A percentile compares a stretch with the other conserved stretches of the same genome.
These are phyloP conservation scores for Gymnocheta viridis DNA, from an alignment of 2,888 invertebrate species.

Conservation along the genomic window DNA sequence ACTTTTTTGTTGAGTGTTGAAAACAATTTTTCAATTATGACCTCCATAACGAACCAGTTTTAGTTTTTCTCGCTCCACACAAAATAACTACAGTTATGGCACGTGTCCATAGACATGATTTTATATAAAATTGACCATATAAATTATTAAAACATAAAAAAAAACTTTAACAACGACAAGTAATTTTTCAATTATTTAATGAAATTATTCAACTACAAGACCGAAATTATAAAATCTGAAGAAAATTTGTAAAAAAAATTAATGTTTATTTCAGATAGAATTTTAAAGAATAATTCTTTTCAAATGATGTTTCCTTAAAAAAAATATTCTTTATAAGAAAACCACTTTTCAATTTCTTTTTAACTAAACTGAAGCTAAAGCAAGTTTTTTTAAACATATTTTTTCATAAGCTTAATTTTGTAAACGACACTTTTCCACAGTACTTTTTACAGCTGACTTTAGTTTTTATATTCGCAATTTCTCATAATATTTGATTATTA, in stretches of 20 bases:
- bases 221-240: neutral
- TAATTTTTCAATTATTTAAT: constrained; percentile 66
- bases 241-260: too few relatives aligned
- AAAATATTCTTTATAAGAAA: too few relatives aligned
- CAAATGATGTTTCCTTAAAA: too few relatives aligned
- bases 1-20: constrained; percentile 64
- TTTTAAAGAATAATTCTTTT: too few relatives aligned
- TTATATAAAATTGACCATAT: constrained; percentile 54
- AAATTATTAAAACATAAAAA: constrained; percentile 18
- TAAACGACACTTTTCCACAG: neutral
- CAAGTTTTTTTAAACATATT: neutral
- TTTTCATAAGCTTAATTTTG: neutral
- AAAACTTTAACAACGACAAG: constrained; percentile 52
- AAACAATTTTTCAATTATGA: constrained; percentile 70
- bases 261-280: too few relatives aligned
- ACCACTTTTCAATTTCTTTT: too few relatives aligned
- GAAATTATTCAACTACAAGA: constrained; percentile 35
- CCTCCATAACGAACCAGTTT: constrained; percentile 65
- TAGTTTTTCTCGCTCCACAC: neutral
- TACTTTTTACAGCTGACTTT: too few relatives aligned
- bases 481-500: constrained; percentile 12
- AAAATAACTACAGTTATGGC: constrained; percentile 61
- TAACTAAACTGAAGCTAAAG: too few relatives aligned
- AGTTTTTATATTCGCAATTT: neutral
- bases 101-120: constrained; percentile 55